Evolutionary conservation across 37 sponge, comb jelly and placozoan genomes (phyloP).

Genomic region (Agelas oroides): DNA sequence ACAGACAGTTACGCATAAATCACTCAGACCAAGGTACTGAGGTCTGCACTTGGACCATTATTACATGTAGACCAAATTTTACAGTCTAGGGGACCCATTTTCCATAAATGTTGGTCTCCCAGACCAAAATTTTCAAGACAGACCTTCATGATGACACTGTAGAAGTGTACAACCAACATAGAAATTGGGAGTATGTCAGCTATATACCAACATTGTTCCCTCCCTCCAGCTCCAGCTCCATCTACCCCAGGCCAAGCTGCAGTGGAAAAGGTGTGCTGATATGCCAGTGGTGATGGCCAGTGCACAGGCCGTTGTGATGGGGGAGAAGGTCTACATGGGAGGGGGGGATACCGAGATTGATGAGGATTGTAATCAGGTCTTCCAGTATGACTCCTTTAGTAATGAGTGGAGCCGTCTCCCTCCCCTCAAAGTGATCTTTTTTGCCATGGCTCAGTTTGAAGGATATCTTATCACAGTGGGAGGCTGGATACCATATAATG

Average conservation of each 20-base stretch:
- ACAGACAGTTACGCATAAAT: too few species aligned
- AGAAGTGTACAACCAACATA: too few species aligned
- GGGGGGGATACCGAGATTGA: slow-evolving; percentile 26
- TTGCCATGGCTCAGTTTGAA: slow-evolving; percentile 31
- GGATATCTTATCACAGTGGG: slow-evolving; percentile 44
- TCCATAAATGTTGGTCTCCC: too few species aligned
- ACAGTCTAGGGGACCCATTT: too few species aligned
- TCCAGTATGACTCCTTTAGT: slow-evolving; percentile 15
- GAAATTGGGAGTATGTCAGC: too few species aligned
- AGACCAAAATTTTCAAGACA: too few species aligned
- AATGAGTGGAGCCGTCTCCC: slow-evolving; percentile 38
- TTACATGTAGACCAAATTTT: too few species aligned
- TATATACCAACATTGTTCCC: too few species aligned
- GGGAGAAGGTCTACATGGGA: slow-evolving; percentile 38
- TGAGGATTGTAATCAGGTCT: slow-evolving; percentile 5
- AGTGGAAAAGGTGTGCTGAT: slow-evolving; percentile 46
- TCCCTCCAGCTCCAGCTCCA: background rate
- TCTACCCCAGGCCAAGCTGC: background rate
- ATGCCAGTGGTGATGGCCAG: slow-evolving; percentile 48
- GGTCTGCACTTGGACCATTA: too few species aligned
- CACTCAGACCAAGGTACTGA: too few species aligned
- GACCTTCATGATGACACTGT: too few species aligned
- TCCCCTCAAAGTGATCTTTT: background rate
- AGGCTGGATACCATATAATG: background rate
- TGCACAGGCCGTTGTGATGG: slow-evolving; percentile 29